Evolutionary conservation across 2,797 vertebrate species (phyloP).

Genomic region (Thripadectes ignobilis): DNA sequence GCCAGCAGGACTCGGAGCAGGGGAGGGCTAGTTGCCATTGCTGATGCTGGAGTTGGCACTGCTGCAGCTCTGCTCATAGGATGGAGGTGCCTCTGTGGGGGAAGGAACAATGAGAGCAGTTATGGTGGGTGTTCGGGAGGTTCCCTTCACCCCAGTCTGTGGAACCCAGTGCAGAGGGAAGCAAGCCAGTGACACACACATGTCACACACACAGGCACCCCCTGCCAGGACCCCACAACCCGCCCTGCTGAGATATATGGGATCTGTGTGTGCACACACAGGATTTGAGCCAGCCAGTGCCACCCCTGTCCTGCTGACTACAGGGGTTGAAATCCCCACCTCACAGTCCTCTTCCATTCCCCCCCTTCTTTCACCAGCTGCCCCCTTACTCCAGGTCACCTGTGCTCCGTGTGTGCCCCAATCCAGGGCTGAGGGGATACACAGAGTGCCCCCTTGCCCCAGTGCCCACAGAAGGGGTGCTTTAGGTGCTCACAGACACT

Average conservation of each 20-base stretch:
- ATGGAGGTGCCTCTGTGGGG: slow-evolving; percentile 88
- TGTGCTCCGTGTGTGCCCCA: accelerated
- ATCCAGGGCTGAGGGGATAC: neutral
- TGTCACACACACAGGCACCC: neutral
- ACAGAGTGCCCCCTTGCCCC: accelerated
- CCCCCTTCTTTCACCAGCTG: neutral
- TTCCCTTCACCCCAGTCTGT: neutral
- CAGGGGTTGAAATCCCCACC: neutral
- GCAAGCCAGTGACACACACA: neutral
- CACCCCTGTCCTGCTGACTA: neutral
- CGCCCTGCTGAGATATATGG: neutral
- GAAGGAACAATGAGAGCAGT: neutral
- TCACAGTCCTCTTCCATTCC: neutral
- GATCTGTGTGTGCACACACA: accelerated
- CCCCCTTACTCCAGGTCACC: neutral
- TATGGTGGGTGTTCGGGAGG: neutral
- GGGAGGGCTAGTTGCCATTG: slow-evolving; percentile 66
- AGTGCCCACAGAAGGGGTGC: neutral
- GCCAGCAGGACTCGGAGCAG: neutral
- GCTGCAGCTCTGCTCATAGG: slow-evolving; percentile 97
- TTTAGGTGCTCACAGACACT: neutral
- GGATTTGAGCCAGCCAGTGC: neutral
- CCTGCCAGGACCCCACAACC: neutral
- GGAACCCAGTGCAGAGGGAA: neutral
- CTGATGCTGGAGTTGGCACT: slow-evolving; percentile 81